Evolutionary conservation across 1,140 invertebrate species (phyloP).

Genomic region (Hypsibius dujardini): DNA sequence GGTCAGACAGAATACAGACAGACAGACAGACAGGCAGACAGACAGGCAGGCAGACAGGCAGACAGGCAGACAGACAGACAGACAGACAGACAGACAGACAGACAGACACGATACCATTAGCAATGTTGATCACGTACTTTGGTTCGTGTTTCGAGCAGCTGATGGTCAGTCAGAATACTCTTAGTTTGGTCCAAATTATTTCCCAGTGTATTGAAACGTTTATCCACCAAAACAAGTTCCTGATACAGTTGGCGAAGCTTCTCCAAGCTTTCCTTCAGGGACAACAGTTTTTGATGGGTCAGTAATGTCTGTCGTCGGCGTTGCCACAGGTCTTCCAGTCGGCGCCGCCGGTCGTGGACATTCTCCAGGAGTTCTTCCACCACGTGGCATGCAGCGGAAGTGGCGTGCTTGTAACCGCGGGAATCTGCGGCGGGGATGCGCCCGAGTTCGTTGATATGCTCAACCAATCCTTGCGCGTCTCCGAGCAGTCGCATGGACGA

Average conservation of each 20-base stretch:
- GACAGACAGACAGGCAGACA: no score
- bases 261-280: constrained; percentile 53
- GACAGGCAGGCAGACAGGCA: no score
- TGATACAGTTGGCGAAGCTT: constrained; percentile 51
- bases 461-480: constrained; percentile 55
- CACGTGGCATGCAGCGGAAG: constrained; percentile 35
- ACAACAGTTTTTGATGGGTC: constrained; percentile 24
- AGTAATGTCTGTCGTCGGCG: constrained; percentile 38
- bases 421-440: constrained; percentile 20
- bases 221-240: constrained; percentile 50
- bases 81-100: not conserved
- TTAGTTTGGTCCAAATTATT: not conserved
- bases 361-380: constrained; percentile 37
- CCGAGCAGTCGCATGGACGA: constrained; percentile 54
- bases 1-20: no score
- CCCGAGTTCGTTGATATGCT: constrained; percentile 37
- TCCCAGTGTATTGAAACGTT: constrained; percentile 1
- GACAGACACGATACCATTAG: not conserved
- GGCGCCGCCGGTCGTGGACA: constrained; percentile 53
- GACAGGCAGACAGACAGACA: no score
- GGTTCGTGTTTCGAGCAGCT: not conserved
- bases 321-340: constrained; percentile 53
- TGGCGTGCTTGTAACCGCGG: constrained; percentile 28
- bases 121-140: constrained; percentile 1
- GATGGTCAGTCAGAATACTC: not conserved